These are phyloP conservation scores for Scaptomyza caliginosa DNA, from an alignment of 2,888 invertebrate genomes.

Conservation along the genomic window DNA sequence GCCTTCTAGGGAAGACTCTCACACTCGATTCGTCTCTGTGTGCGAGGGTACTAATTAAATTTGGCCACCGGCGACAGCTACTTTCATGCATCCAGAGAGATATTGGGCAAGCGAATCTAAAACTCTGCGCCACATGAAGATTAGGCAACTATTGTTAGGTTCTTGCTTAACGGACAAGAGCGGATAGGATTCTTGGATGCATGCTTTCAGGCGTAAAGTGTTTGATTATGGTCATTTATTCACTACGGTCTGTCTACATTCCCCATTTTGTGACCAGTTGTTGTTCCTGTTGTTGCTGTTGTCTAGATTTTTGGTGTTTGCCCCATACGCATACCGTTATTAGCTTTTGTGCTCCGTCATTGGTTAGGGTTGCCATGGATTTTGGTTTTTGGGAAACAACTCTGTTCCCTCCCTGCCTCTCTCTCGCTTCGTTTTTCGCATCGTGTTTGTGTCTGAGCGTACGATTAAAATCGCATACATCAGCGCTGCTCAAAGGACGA, in stretches of 20 bases:
- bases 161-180: constrained; percentile 14
- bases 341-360: constrained; percentile 39
- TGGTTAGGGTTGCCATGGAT: constrained; percentile 61
- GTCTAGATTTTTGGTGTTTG: constrained; percentile 39
- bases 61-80: constrained; percentile 66
- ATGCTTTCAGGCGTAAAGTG: constrained; percentile 80
- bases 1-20: constrained; percentile 7
- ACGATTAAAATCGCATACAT: constrained; percentile 76
- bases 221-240: constrained; percentile 81
- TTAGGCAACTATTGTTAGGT: constrained; percentile 28
- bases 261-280: constrained; percentile 10
- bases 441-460: constrained; percentile 72
- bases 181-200: constrained; percentile 25
- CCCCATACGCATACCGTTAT: constrained; percentile 34
- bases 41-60: constrained; percentile 67
- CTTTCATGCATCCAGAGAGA: constrained; percentile 51
- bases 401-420: no score
- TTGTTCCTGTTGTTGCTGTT: constrained; percentile 38
- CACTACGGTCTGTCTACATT: constrained; percentile 46
- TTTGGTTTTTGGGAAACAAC: constrained; percentile 49
- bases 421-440: constrained; percentile 2
- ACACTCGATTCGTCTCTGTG: no score
- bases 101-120: constrained; percentile 8
- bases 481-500: constrained; percentile 49
- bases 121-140: constrained; percentile 9